Evolutionary conservation across 2,888 invertebrate genomes (phyloP), one percentile per base, ranked within the genome.

Genomic region (Strigamia transsilvanica): DNA sequence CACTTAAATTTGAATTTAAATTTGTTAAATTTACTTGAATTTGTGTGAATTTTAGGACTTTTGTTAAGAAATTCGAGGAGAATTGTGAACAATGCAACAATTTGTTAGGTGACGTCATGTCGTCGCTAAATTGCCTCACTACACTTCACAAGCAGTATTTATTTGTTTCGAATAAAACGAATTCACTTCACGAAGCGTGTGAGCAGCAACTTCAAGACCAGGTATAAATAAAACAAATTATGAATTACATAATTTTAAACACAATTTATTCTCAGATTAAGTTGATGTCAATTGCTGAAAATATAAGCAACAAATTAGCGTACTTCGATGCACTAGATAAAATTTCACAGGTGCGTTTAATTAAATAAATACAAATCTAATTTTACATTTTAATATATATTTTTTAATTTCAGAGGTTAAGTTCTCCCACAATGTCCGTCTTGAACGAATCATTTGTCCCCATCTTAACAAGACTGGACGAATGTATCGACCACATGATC

Each of bases 101-200:
- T 15, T 90, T 95, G 83, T 91, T 91, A 13, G 86, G 90, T 82
- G 91, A 94, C 90, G 93, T 95, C 82, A 91, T 92, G 51, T 90
- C 91, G 34, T 92, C 94, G 18, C 89, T 96, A 86, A 90, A 91
- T 27, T 93, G 94, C 84, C 90, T 98, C 78, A 90, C 91, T 66
- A 91, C 91, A 61, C 88, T 98, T 0, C 91, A 93, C 66, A 91
- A 92, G 81, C 93, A 96, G 86, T 97, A 96, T 87, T 91, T 93
- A 81, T 91, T 94, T 86, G 97, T 98, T 0, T 94, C 97, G 0
- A 93, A 93, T 83, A 98, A 97, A 89, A 98, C 98, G 0, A 96
- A 94, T 87, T 94, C 96, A 0, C 89, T 98, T 5, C 97, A 98
- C 87, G 92, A 92, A 83, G 94, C 95, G 84, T 98, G 98, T 87